Base-by-base conservation (phyloP, 2,888 invertebrate species). In the Phragmatobia fuliginosa region DNA sequence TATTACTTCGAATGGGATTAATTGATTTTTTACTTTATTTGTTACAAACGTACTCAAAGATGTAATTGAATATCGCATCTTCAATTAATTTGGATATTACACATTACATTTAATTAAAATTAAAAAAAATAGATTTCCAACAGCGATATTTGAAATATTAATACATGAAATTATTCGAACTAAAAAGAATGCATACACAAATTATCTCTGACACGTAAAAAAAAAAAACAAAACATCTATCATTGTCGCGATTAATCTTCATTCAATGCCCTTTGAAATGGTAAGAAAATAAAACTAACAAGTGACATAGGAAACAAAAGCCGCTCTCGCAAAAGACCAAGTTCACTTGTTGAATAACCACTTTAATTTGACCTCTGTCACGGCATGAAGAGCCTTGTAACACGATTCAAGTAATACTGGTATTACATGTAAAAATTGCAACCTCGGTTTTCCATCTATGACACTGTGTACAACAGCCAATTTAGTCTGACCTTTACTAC, bases 261-360 rank as follows among this genome's bases (percentile, higher is more conserved):
- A 60, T 52, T 70, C 59, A 71, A 71, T 71, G 60, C 52, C 67
- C 49, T 68, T 68, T 41, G 41, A 56, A 67, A 45, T 21, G 61
- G 36, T 73, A 64, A 66, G 70, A 78, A 81, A 83, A 83, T 76
- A 78, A 49, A 83, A 78, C 75, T 76, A 83, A 82, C 74, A 84
- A 74, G 75, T 75, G 70, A 72, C 78, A 75, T 81, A 85, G 83
- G 83, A 86, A 86, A 87, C 85, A 85, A 86, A 85, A 81, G 72
- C 66, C 38, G 75, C 66, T 62, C 68, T 74, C 62, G 45, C 68
- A 73, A 80, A 82, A 78, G 66, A 52, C 62, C 73, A 72, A 71
- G 61, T 70, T 59, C 62, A 77, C 82, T 81, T 77, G 75, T 77
- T 81, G 73, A 72, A 71, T 60, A 65, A 32, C 82, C 79, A 82